Base-by-base conservation (phyloP, 2,888 invertebrate species). In the Andrena trimmerana region DNA sequence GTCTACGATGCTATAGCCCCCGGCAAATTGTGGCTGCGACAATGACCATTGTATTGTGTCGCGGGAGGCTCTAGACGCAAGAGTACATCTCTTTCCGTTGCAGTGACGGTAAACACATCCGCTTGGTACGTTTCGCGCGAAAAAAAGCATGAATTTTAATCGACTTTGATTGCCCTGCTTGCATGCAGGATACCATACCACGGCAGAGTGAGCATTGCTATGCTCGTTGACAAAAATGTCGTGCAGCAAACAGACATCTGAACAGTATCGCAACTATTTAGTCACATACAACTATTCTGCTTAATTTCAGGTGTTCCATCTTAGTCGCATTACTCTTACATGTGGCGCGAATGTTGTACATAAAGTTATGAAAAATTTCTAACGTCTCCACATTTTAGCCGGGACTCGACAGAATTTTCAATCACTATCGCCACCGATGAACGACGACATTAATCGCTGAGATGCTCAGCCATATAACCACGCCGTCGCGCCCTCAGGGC, bases 1-100 rank as follows among this genome's bases (percentile, higher is more conserved):
- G 54, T 60, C 66, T 42, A 16, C 59, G 42, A 68, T 62, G 60
- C 57, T 31, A 63, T 63, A 31, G 78, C 73, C 73, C 79, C 83
- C 62, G 70, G 86, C 79, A 79, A 63, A 67, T 67, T 67, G 67
- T 78, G 82, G 83, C 74, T 71, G 78, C 83, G 79, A 87, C 88
- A 88, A 88, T 85, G 81, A 81, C 80, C 84, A 88, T 88, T 88
- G 87, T 86, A 88, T 88, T 88, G 87, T 86, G 84, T 77, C 69
- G 27, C 33, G 69, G 74, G 68, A 54, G 29, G 8, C 70, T 50
- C 70, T 81, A 76, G 60, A 71, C 81, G 67, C 57, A 59, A 54
- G 67, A 78, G 72, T 60, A 52, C 66, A 50, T 27, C 60, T 72
- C 29, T 57, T 72, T 66, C 16, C 68, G 31, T 60, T 24, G 20